A percentile compares a stretch with the other conserved stretches of the same genome.
Evolutionary conservation across 2,888 invertebrate genomes (phyloP).

Genomic region (Macropis europaea): DNA sequence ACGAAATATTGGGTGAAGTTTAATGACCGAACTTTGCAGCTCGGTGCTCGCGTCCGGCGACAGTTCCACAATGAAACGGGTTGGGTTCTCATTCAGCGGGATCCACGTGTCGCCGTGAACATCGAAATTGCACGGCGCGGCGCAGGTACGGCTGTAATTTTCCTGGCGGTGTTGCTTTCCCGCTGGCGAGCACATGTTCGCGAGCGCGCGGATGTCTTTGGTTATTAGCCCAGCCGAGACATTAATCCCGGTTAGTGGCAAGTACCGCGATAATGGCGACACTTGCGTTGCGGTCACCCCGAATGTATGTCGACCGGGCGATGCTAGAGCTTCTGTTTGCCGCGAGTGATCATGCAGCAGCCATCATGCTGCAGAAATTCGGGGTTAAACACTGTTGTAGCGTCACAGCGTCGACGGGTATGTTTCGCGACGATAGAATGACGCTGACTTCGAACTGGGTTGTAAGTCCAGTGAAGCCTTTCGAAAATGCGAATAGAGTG

Average conservation of each 20-base stretch:
- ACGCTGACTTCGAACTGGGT: too few species aligned
- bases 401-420: too few species aligned
- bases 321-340: slow-evolving; percentile 10
- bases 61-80: not conserved
- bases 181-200: not conserved
- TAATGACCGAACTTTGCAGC: slow-evolving; percentile 20
- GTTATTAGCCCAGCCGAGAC: slow-evolving; percentile 50
- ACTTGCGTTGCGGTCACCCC: slow-evolving; percentile 45
- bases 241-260: slow-evolving; percentile 57
- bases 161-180: slow-evolving; percentile 12
- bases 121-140: not conserved
- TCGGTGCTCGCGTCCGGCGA: not conserved
- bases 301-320: slow-evolving; percentile 49
- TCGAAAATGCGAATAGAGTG: too few species aligned
- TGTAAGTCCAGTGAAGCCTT: too few species aligned
- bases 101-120: not conserved
- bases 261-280: slow-evolving; percentile 55
- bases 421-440: too few species aligned
- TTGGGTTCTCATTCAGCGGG: not conserved
- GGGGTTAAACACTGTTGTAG: too few species aligned
- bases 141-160: slow-evolving; percentile 5
- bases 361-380: too few species aligned
- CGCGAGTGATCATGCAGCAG: slow-evolving; percentile 21
- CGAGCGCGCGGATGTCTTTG: slow-evolving; percentile 37
- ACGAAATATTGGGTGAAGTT: slow-evolving; percentile 32